Conservation (phyloP, 2,113 vertebrate species). For the Gyps fulvus region DNA sequence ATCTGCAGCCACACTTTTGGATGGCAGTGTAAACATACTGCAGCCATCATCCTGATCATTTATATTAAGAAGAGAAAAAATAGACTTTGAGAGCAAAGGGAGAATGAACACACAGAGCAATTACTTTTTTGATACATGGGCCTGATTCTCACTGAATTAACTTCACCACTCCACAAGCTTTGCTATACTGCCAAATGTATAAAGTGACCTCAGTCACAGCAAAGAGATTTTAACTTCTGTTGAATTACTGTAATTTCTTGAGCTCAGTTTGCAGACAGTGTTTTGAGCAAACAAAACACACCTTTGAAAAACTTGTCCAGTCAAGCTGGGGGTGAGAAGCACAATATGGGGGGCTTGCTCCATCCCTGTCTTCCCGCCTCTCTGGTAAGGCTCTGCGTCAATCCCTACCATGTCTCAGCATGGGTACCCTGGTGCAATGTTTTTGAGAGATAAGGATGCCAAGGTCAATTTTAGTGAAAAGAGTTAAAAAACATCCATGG, state of each 20-base stretch:
- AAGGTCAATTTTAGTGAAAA: neutral
- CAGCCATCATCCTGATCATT: neutral
- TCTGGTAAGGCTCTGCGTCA: neutral
- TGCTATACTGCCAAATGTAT: neutral
- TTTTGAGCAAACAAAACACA: neutral
- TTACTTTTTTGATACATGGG: neutral
- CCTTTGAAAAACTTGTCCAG: neutral
- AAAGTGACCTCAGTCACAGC: neutral
- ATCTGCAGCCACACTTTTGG: neutral
- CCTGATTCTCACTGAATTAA: neutral
- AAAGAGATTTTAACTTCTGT: neutral
- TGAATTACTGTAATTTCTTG: neutral
- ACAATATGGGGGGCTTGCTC: neutral
- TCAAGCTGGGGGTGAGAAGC: neutral
- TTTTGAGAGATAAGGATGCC: neutral
- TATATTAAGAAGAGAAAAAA: neutral
- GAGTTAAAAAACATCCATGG: neutral
- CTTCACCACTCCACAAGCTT: neutral
- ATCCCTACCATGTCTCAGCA: neutral
- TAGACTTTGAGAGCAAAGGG: neutral
- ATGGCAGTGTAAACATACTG: neutral
- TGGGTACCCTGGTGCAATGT: neutral
- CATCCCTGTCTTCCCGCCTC: neutral
- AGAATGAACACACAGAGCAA: neutral
- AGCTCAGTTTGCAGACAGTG: neutral